A percentile compares a stretch with the other conserved stretches of the same genome.
phyloP scores from a whole-genome alignment of 2,797 vertebrate genomes.

The Lagodon rhomboides region DNA sequence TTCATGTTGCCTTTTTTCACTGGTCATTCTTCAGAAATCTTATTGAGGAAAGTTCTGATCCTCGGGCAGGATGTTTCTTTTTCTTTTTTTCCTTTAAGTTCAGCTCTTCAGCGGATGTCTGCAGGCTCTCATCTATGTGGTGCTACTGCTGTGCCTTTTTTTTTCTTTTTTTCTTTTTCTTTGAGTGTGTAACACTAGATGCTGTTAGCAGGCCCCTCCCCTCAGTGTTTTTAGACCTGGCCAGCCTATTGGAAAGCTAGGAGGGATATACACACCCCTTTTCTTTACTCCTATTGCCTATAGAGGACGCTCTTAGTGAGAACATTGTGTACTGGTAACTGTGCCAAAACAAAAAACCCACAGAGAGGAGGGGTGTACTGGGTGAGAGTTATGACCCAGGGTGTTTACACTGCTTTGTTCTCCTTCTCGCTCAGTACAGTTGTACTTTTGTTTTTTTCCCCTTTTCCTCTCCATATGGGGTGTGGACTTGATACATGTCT shows the following conservation, averaged over 20 bases:
- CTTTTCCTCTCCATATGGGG: constrained; percentile 37
- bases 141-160: constrained; percentile 49
- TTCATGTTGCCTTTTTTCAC: constrained; percentile 12
- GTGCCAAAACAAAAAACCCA: constrained; percentile 82
- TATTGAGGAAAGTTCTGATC: constrained; percentile 17
- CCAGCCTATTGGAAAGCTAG: constrained; percentile 75
- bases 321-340: constrained; percentile 83
- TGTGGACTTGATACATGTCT: constrained; percentile 54
- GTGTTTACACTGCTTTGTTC: constrained; percentile 82
- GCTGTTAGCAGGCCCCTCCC: constrained; percentile 69
- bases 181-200: constrained; percentile 45
- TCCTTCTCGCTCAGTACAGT: constrained; percentile 41
- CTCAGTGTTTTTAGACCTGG: constrained; percentile 71
- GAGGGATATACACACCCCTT: constrained; percentile 68
- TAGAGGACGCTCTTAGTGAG: constrained; percentile 73
- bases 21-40: constrained; percentile 10
- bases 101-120: constrained; percentile 43
- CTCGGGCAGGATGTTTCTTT: not conserved
- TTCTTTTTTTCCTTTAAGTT: not conserved
- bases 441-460: constrained; percentile 16
- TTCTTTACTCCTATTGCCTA: constrained; percentile 66
- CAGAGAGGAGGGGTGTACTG: constrained; percentile 54
- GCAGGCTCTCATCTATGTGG: constrained; percentile 41
- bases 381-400: constrained; percentile 76
- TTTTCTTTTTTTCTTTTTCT: not conserved